phyloP scores from a whole-genome alignment of 2,888 invertebrate species.

The Hipparchia semele region DNA sequence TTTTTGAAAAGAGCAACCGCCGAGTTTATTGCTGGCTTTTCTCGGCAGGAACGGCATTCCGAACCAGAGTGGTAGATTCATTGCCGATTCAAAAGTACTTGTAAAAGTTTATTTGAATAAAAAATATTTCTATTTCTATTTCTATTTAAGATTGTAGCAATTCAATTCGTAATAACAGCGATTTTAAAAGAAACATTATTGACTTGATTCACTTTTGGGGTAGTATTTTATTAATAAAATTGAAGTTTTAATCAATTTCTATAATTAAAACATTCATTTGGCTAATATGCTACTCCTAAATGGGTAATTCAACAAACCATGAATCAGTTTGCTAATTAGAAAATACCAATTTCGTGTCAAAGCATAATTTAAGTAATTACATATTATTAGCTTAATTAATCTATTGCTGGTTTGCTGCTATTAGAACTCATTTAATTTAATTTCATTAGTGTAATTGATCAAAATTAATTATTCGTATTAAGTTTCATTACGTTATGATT shows the following conservation, averaged over 20 bases:
- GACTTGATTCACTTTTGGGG: too few species aligned
- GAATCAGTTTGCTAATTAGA: constrained; percentile 25
- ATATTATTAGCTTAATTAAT: constrained; percentile 22
- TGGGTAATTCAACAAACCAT: constrained; percentile 19
- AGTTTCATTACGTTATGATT: not conserved
- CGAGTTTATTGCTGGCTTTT: too few species aligned
- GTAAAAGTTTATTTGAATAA: too few species aligned
- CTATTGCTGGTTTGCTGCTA: constrained; percentile 16
- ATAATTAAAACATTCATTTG: not conserved
- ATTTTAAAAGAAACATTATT: too few species aligned
- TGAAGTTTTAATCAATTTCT: not conserved
- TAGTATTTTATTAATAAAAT: too few species aligned
- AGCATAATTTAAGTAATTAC: constrained; percentile 23
- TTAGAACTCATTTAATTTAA: constrained; percentile 4
- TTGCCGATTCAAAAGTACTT: too few species aligned
- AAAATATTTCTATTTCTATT: too few species aligned
- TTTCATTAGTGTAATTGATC: not conserved
- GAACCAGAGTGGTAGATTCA: too few species aligned
- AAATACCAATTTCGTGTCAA: constrained; percentile 23
- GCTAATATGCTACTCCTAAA: constrained; percentile 12
- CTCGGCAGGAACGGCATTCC: too few species aligned
- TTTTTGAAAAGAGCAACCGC: too few species aligned
- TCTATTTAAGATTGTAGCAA: too few species aligned
- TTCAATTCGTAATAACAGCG: too few species aligned
- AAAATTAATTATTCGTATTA: constrained; percentile 1